Evolutionary conservation across 2,888 invertebrate genomes (phyloP).

Genomic region (Congeria kusceri): DNA sequence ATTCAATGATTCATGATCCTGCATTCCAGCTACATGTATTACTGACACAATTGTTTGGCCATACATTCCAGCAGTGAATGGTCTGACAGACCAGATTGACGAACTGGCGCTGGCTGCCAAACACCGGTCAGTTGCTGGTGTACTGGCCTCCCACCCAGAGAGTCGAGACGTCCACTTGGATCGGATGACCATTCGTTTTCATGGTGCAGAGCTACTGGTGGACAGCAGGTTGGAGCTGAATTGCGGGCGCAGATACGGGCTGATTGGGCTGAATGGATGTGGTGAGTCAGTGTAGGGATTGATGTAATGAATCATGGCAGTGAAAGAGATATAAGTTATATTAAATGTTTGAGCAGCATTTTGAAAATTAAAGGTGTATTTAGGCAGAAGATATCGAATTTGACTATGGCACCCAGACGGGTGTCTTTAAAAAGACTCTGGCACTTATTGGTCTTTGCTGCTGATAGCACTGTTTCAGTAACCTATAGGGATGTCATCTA

Average conservation of each 20-base stretch:
- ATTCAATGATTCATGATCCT: neutral
- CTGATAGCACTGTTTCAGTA: no score
- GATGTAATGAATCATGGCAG: no score
- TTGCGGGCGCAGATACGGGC: conserved; percentile 97
- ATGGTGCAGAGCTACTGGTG: conserved; percentile 97
- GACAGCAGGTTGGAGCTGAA: conserved; percentile 99
- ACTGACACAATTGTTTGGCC: no score
- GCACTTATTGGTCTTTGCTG: no score
- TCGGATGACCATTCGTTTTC: conserved; percentile 98
- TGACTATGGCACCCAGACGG: no score
- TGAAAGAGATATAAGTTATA: no score
- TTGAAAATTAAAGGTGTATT: no score
- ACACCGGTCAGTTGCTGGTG: conserved; percentile 90
- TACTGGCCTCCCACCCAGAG: conserved; percentile 96
- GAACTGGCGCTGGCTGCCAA: conserved; percentile 94
- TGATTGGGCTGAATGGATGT: conserved; percentile 98
- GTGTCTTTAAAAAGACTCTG: no score
- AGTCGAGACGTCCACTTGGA: conserved; percentile 98
- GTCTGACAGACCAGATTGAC: conserved; percentile 94
- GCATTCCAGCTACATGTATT: no score
- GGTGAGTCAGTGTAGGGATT: conserved; percentile 90
- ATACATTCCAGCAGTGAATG: conserved; percentile 75
- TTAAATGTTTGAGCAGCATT: no score
- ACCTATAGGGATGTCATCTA: no score
- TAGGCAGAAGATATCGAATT: no score